Conservation (phyloP, 2,888 invertebrate species). For the Phalangium opilio region DNA sequence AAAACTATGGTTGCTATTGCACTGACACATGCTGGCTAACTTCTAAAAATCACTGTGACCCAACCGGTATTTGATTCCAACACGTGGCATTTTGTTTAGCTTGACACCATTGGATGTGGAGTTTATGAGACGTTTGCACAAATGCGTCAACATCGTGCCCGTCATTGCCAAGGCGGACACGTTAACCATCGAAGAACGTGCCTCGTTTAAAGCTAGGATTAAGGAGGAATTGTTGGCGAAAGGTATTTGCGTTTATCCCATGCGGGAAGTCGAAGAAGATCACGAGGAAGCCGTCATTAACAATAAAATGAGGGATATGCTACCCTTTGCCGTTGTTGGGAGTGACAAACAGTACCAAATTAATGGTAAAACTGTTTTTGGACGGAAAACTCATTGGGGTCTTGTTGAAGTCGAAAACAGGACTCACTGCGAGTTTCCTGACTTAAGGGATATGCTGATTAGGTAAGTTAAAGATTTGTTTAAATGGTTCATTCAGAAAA, state of each 20-base stretch:
- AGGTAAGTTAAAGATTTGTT: no score
- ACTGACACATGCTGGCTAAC: no score
- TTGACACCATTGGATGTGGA: constrained; percentile 24
- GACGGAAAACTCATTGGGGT: constrained; percentile 38
- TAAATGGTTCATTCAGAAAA: no score
- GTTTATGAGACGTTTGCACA: constrained; percentile 23
- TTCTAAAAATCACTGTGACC: no score
- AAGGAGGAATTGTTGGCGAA: constrained; percentile 31
- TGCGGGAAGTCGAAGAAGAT: constrained; percentile 34
- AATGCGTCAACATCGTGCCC: constrained; percentile 25
- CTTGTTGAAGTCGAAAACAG: constrained; percentile 38
- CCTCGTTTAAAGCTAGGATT: constrained; percentile 25
- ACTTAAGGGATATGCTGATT: constrained; percentile 28
- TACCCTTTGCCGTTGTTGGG: constrained; percentile 38
- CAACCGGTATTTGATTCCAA: no score
- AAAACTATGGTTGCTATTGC: no score
- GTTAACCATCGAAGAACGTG: constrained; percentile 24
- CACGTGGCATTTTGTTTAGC: constrained; percentile 14
- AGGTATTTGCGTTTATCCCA: constrained; percentile 33
- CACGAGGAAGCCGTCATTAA: constrained; percentile 33
- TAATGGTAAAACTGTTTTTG: constrained; percentile 32
- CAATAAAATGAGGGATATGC: constrained; percentile 31
- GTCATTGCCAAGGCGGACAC: constrained; percentile 27
- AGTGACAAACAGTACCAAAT: constrained; percentile 33
- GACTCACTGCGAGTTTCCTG: constrained; percentile 37